Conservation (phyloP, 1,140 invertebrate genomes). For the Pogonomyrmex barbatus region DNA sequence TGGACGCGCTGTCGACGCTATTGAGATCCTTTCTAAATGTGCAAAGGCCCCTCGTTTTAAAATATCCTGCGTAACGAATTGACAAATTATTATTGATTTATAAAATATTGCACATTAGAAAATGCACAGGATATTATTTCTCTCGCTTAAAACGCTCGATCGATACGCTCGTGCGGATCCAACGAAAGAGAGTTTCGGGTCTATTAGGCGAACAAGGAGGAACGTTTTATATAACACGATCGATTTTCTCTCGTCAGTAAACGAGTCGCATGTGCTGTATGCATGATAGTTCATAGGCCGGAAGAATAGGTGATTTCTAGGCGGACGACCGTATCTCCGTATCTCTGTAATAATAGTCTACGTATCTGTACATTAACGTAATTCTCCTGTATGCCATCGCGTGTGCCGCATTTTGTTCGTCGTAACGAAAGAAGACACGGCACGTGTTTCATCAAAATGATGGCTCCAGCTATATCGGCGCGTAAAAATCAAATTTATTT, state of each 20-base stretch:
- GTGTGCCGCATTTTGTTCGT: constrained; percentile 13
- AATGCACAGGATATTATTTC: constrained; percentile 11
- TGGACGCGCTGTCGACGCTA: constrained; percentile 13
- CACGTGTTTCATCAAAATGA: constrained; percentile 16
- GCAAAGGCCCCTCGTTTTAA: constrained; percentile 20
- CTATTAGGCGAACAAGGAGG: constrained; percentile 72
- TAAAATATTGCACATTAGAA: constrained; percentile 46
- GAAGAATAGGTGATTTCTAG: constrained; percentile 62
- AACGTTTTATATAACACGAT: constrained; percentile 63
- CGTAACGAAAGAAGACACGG: background rate
- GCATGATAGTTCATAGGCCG: constrained; percentile 65
- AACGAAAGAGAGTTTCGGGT: constrained; percentile 43
- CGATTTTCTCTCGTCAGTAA: constrained; percentile 34
- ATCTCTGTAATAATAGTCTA: constrained; percentile 30
- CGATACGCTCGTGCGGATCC: constrained; percentile 7
- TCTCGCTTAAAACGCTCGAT: constrained; percentile 12
- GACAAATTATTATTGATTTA: constrained; percentile 12
- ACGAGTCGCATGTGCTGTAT: constrained; percentile 21
- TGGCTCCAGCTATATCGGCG: constrained; percentile 7
- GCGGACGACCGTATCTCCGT: constrained; percentile 14
- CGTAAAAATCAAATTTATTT: constrained; percentile 13
- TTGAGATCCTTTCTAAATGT: background rate
- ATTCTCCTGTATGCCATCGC: constrained; percentile 34
- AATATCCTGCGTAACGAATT: constrained; percentile 50
- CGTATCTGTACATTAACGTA: constrained; percentile 4